phyloP scores from a whole-genome alignment of 2,797 vertebrate genomes.

The Pteronotus mesoamericanus region DNA sequence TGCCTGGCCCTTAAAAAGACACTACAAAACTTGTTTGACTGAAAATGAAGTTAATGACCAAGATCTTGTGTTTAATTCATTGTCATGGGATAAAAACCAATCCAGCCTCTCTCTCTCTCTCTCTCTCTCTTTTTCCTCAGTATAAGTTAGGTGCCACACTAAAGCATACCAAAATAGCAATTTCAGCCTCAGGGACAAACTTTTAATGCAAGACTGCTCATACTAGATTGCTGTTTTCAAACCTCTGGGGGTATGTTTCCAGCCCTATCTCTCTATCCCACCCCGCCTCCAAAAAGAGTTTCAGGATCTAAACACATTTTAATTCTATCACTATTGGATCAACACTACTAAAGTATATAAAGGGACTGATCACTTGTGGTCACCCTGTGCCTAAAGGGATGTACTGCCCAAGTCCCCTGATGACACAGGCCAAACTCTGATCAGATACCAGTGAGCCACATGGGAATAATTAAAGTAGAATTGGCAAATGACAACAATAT shows the following conservation, averaged over 20 bases:
- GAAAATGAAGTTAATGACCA: background rate
- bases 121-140: background rate
- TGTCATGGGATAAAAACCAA: background rate
- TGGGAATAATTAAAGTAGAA: background rate
- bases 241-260: background rate
- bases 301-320: background rate
- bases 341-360: slow-evolving; percentile 33
- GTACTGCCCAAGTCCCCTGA: background rate
- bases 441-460: background rate
- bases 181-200: background rate
- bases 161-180: background rate
- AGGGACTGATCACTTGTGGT: slow-evolving; percentile 21
- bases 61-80: background rate
- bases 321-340: background rate
- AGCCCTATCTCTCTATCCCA: background rate
- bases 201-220: slow-evolving; percentile 32
- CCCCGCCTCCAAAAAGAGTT: background rate
- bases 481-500: background rate
- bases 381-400: background rate
- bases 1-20: slow-evolving; percentile 46
- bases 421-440: background rate
- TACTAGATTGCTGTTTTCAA: background rate
- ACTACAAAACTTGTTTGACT: background rate
- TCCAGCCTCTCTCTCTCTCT: background rate
- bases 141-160: background rate